Base-by-base conservation (phyloP, 2,113 vertebrate species). In the Muntiacus reevesi region DNA sequence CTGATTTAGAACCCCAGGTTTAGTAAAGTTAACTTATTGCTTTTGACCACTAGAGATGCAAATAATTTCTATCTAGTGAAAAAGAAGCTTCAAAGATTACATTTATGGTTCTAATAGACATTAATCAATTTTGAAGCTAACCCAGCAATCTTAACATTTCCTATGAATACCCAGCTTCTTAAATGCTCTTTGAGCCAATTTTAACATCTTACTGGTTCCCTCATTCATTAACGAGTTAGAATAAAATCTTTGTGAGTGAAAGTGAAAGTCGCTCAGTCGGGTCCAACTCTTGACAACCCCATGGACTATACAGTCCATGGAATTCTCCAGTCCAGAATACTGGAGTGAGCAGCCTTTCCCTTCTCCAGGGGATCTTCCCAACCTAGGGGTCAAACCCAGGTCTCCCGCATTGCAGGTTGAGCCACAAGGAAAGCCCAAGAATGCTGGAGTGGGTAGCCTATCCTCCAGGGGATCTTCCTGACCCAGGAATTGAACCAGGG, bases 211-310 rank as follows among this genome's bases (percentile, higher is more conserved):
- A 15, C 27, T 87, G 10, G n/a, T 76, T 59, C 33, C 23, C 60
- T 83, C 30, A 82, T 88, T 97, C 62, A 93, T 43, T 93, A 93
- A 78, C 3, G 3, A 57, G 55, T 92, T 92, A 81, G 14, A 55
- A n/a, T 83, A 89, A 95, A 87, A 57, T 94, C 60, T 62, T 76
- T 81, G 54, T 40, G n/a, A 71, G 19, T 71, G n/a, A 67, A 67
- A 67, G 33, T 36, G 64, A 23, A 23, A 71, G n/a, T 6, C 5
- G 0, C n/a, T 40, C n/a, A 40, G 10, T 40, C 2, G 21, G 6
- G n/a, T 71, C 40, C 0, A 1, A 74, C 19, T 74, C n/a, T 40
- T 71, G 40, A 23, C 67, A 40, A 40, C 10, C n/a, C 10, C 36
- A 13, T 71, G n/a, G 64, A 36, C 64, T 71, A 71, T n/a, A 71